Conservation (phyloP, 2,797 vertebrate genomes). For the Otus scops region DNA sequence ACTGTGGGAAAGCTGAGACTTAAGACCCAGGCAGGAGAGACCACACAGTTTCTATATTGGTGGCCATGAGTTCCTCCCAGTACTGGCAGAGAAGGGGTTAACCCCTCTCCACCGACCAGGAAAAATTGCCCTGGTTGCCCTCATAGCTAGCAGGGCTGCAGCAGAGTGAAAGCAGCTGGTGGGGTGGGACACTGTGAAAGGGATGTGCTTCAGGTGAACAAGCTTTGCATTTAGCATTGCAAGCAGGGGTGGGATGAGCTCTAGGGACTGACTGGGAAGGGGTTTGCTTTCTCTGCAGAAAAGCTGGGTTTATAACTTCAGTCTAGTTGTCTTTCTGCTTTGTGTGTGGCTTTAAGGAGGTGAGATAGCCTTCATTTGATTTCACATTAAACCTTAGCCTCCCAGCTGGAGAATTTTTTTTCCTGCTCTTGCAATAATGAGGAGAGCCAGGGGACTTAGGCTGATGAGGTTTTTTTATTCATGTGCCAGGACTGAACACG, state of each 20-base stretch:
- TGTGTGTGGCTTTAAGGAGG: not conserved
- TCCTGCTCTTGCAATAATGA: not conserved
- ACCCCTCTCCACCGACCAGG: not conserved
- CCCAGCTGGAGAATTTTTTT: not conserved
- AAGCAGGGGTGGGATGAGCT: not conserved
- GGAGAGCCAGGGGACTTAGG: not conserved
- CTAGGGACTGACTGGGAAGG: not conserved
- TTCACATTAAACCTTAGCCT: not conserved
- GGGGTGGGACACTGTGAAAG: not conserved
- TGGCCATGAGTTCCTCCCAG: not conserved
- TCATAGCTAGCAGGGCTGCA: not conserved
- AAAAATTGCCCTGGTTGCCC: not conserved
- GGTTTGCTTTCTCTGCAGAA: not conserved
- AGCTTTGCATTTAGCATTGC: not conserved
- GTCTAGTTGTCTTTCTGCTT: not conserved
- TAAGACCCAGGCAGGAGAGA: not conserved
- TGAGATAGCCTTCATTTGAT: not conserved
- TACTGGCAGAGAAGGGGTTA: not conserved
- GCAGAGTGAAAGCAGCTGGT: too few species aligned
- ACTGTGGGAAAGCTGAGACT: not conserved
- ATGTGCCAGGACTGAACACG: fast-evolving
- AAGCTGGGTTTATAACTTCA: not conserved
- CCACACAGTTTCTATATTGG: not conserved
- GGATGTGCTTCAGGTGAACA: not conserved
- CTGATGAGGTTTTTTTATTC: not conserved